Conservation (phyloP, 2,113 vertebrate genomes). For the Austrofundulus limnaeus region DNA sequence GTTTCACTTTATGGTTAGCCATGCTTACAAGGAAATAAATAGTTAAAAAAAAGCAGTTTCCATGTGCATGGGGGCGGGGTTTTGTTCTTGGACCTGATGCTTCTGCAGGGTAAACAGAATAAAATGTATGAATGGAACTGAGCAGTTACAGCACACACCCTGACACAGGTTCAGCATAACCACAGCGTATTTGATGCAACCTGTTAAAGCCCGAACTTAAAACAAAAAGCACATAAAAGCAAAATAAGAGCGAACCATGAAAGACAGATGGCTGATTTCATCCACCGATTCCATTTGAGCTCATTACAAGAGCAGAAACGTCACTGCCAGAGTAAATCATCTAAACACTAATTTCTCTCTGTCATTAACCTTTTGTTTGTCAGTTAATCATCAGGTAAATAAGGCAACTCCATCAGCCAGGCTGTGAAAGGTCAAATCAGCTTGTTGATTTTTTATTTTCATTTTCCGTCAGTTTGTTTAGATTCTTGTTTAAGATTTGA, state of each 20-base stretch:
- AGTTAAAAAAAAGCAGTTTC: too few species aligned
- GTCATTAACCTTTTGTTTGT: slow-evolving; percentile 48
- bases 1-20: too few species aligned
- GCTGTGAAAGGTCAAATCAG: slow-evolving; percentile 43
- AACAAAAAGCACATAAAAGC: slow-evolving; percentile 27
- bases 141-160: too few species aligned
- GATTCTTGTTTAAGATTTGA: slow-evolving; percentile 33
- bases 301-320: slow-evolving; percentile 34
- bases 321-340: slow-evolving; percentile 28
- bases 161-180: background rate
- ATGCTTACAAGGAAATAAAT: too few species aligned
- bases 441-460: slow-evolving; percentile 8
- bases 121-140: too few species aligned
- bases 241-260: slow-evolving; percentile 21
- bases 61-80: too few species aligned
- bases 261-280: slow-evolving; percentile 48
- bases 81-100: too few species aligned
- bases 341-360: slow-evolving; percentile 24
- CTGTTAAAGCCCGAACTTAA: slow-evolving; percentile 17
- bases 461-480: slow-evolving; percentile 17
- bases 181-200: slow-evolving; percentile 23
- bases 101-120: too few species aligned
- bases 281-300: slow-evolving; percentile 40
- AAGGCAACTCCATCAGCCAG: slow-evolving; percentile 1
- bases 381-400: slow-evolving; percentile 28